Percentiles rank a stretch among this genome's conserved stretches.
These are phyloP conservation scores for Callospermophilus lateralis DNA, from an alignment of 2,113 vertebrate genomes.

Conservation along the genomic window DNA sequence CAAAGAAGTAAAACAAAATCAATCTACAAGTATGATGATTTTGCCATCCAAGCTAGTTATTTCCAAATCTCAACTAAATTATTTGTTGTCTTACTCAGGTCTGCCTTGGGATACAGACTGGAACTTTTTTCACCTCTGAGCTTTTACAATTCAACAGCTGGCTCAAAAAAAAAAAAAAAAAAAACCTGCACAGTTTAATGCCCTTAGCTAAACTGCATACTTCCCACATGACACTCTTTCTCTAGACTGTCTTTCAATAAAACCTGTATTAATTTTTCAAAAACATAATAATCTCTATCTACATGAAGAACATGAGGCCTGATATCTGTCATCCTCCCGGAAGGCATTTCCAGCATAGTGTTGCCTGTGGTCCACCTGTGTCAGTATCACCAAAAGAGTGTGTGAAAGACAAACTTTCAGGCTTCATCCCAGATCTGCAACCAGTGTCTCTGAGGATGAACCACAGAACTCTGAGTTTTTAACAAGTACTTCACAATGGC, in stretches of 20 bases:
- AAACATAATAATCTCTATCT: background rate
- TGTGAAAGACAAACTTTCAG: background rate
- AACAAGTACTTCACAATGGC: background rate
- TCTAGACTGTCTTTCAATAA: conserved; percentile 7
- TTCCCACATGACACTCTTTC: background rate
- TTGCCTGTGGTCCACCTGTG: background rate
- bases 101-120: background rate
- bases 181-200: background rate
- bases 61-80: background rate
- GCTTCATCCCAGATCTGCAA: background rate
- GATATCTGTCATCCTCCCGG: background rate
- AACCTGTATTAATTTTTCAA: background rate
- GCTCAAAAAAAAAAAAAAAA: background rate
- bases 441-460: background rate
- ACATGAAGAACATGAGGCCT: background rate
- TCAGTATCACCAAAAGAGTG: background rate
- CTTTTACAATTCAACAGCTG: background rate
- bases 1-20: background rate
- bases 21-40: background rate
- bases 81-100: background rate
- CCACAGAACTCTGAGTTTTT: background rate
- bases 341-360: background rate
- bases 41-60: background rate
- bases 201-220: background rate
- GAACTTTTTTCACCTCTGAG: background rate